These are phyloP conservation scores for Epicampocera succincta DNA, from an alignment of 2,888 invertebrate genomes.

Conservation along the genomic window DNA sequence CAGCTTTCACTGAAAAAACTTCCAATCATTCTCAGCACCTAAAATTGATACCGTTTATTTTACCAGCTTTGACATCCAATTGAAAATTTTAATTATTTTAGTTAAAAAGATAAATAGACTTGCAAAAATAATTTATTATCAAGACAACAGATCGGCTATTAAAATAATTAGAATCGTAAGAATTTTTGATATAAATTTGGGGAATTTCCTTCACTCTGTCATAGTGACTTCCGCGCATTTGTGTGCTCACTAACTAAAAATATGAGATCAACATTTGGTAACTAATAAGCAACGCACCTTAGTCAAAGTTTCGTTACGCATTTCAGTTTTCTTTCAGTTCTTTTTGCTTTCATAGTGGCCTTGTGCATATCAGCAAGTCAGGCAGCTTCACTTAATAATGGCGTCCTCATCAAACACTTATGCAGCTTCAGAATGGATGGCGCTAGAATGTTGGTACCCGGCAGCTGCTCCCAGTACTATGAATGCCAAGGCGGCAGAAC, in stretches of 20 bases:
- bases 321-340: conserved; percentile 16
- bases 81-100: conserved; percentile 20
- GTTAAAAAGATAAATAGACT: conserved; percentile 24
- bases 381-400: conserved; percentile 74
- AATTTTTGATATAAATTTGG: conserved; percentile 21
- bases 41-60: background rate
- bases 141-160: conserved; percentile 32
- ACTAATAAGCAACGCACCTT: background rate
- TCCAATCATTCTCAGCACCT: no score
- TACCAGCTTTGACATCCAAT: background rate
- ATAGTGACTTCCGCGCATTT: background rate
- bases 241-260: background rate
- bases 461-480: conserved; percentile 78
- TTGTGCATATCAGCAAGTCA: conserved; percentile 62
- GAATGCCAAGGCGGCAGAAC: conserved; percentile 74
- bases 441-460: conserved; percentile 76
- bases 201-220: background rate
- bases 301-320: background rate
- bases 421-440: conserved; percentile 75
- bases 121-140: conserved; percentile 7
- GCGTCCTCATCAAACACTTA: conserved; percentile 74
- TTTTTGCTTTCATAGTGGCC: conserved; percentile 65
- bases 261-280: conserved; percentile 36
- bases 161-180: conserved; percentile 13
- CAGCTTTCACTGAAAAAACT: no score